A percentile compares a stretch with the other conserved stretches of the same genome.
Evolutionary conservation across 2,113 vertebrate genomes (phyloP).

Genomic region (Gallinago media): DNA sequence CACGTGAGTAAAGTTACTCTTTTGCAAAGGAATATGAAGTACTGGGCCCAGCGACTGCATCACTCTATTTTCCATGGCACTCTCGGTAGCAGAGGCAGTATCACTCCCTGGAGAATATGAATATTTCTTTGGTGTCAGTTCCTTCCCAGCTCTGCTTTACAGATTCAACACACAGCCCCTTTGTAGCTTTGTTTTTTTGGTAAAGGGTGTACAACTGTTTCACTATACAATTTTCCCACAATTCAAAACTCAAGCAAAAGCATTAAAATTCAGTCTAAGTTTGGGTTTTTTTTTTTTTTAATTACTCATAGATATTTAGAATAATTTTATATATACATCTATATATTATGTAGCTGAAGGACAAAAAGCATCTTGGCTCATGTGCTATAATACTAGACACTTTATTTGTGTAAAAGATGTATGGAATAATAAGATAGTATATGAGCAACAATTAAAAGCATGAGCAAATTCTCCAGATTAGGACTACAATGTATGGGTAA

Average conservation of each 20-base stretch:
- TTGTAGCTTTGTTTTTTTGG: not conserved
- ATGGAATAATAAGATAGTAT: not conserved
- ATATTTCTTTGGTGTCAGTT: not conserved
- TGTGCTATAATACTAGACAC: not conserved
- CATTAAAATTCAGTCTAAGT: not conserved
- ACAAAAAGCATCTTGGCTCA: not conserved
- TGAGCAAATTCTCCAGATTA: not conserved
- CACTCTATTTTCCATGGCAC: not conserved
- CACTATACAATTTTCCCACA: not conserved
- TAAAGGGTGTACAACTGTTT: not conserved
- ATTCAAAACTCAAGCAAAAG: not conserved
- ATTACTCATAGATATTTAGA: not conserved
- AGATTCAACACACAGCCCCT: not conserved
- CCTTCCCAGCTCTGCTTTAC: not conserved
- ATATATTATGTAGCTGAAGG: not conserved
- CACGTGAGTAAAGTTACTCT: not conserved
- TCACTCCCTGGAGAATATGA: not conserved
- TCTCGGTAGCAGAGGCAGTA: not conserved
- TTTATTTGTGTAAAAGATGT: not conserved
- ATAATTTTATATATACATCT: not conserved
- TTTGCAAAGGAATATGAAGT: not conserved
- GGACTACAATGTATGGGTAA: not conserved
- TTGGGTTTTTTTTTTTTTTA: not conserved
- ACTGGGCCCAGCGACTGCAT: not conserved
- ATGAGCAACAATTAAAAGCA: not conserved